phyloP scores from a whole-genome alignment of 2,113 vertebrate genomes.

The Manacus vitellinus region DNA sequence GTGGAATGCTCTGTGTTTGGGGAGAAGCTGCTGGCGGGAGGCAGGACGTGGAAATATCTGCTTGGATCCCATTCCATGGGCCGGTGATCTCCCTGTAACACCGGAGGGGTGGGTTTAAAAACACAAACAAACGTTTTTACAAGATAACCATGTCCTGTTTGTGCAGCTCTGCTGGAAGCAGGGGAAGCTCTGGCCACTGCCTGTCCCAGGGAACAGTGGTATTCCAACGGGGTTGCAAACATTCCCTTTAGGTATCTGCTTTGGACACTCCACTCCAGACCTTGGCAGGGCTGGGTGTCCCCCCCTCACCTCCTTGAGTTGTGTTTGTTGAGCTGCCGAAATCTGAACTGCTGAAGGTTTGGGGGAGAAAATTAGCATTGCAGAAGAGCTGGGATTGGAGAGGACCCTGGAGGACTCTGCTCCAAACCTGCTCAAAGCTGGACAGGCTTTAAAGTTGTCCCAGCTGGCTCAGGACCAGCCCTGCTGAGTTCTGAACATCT shows the following conservation, averaged over 20 bases:
- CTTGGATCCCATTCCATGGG: background rate
- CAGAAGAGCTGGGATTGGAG: background rate
- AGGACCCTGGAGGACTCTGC: background rate
- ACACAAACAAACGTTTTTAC: background rate
- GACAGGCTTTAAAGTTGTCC: background rate
- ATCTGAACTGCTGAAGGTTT: background rate
- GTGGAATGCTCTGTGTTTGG: background rate
- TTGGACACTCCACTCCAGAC: background rate
- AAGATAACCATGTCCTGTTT: background rate
- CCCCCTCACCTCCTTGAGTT: background rate
- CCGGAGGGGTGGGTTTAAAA: background rate
- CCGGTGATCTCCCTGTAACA: background rate
- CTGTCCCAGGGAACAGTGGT: background rate
- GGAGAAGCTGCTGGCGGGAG: background rate
- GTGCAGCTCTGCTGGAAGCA: background rate
- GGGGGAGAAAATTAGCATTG: background rate
- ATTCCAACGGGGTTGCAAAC: background rate
- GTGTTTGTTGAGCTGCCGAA: background rate
- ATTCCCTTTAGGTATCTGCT: fast-evolving
- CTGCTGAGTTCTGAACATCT: background rate
- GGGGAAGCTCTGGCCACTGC: background rate
- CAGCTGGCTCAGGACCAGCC: background rate
- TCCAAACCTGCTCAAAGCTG: background rate
- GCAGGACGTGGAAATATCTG: background rate
- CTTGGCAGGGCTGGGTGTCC: background rate